Base-by-base conservation (phyloP, 2,888 invertebrate species). In the Cataglyphis livida region DNA sequence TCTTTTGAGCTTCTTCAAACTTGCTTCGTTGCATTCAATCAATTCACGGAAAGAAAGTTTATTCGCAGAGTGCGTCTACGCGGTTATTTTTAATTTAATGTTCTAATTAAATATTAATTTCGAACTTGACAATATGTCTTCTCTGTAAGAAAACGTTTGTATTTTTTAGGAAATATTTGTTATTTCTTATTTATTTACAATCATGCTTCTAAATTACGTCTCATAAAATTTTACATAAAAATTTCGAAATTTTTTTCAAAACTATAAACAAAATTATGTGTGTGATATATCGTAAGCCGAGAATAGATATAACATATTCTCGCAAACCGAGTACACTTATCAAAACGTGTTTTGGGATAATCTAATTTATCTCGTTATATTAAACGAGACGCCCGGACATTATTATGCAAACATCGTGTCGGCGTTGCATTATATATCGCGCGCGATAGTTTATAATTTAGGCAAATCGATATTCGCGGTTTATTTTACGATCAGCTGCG, bases 401-500 rank as follows among this genome's bases (percentile, higher is more conserved):
- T 21, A 61, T 70, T 35, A 59, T 35, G 59, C 41, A 59, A 68
- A 64, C 44, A 59, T 41, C 35, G 35, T 9, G 78, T 61, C 81
- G 48, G 25, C 48, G 61, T 41, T 62, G 18, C n/a, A 48, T 18
- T 18, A 10, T 44, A n/a, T 44, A 76, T 75, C 66, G 12, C 38
- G 48, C 18, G 81, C 38, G 51, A n/a, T 62, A 73, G 85, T 85
- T 87, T 84, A 84, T 85, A 87, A 88, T 82, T 65, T 66, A 4
- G 66, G n/a, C 38, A 82, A 81, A 88, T 79, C 76, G 82, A 82
- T 75, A 66, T 64, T 65, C 79, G 35, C 54, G 32, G 86, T 87
- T 87, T 85, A 86, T 84, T 88, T 88, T 64, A 85, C 35, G 78
- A 79, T 84, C 78, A 35, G 61, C 76, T 79, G 38, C 71, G 84